Evolutionary conservation across 2,888 invertebrate genomes (phyloP), one percentile per base, ranked within the genome.

Genomic region (Fragum whitleyi): DNA sequence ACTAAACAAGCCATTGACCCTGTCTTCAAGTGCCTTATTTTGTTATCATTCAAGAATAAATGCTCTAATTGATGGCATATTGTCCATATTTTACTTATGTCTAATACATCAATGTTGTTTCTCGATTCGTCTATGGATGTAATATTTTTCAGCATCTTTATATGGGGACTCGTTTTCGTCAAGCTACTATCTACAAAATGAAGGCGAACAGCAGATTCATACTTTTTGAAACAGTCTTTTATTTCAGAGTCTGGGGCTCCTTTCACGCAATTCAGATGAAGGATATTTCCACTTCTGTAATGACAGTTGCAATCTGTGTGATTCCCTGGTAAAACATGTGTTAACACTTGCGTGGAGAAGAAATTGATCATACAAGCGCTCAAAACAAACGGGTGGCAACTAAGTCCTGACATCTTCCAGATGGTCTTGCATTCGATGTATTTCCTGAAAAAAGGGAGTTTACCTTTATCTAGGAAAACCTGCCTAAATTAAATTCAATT

Each of bases 1-100:
- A 14, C 14, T 14, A 83, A 74, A 55, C 83, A 83, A 61, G 77
- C 79, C 19, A 83, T 21, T 26, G 36, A 39, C 1, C 79, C 79
- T 14, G 29, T 42, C 26, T 53, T 39, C 26, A 83, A 36, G 2
- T 29, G 28, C 7, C 21, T 14, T 28, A 83, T 79, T 11, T 61
- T 28, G n/a, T 83, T 83, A 39, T 29, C 59, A 68, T 77, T 47
- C 16, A 83, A 51, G 32, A 32, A 16, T 3, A 79, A 11, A 3
- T 9, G 11, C 28, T 67, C 29, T 23, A 83, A n/a, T 11, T 47
- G 70, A 21, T 16, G 39, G 57, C 83, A 83, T 0, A 62, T 36
- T 47, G 72, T 57, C 19, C 73, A n/a, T 67, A 26, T 9, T 7
- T 74, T 9, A 0, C 67, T 14, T n/a, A 79, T 69, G 42, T 77